Percentiles rank a stretch among this genome's conserved stretches.
These are phyloP conservation scores for Xyrauchen texanus DNA, from an alignment of 2,113 vertebrate species.

Conservation along the genomic window DNA sequence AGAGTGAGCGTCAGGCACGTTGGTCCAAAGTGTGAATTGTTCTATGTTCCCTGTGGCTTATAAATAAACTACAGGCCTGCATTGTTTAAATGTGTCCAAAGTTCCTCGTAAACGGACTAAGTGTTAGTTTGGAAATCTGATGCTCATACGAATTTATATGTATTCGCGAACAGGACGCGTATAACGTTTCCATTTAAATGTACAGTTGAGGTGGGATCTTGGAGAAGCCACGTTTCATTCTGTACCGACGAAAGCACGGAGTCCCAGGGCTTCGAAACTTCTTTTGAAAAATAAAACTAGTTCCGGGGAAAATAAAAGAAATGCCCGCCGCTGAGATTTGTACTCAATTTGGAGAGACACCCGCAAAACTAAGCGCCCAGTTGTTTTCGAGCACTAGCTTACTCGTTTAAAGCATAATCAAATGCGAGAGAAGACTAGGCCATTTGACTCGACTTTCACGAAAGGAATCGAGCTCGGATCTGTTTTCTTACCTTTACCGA, in stretches of 20 bases:
- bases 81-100: background rate
- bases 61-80: slow-evolving; percentile 9
- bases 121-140: no score
- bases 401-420: slow-evolving; percentile 11
- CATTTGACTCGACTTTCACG: background rate
- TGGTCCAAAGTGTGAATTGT: background rate
- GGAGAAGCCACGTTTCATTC: slow-evolving; percentile 47
- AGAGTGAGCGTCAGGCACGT: background rate
- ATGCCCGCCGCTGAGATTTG: background rate
- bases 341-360: background rate
- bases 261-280: background rate
- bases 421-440: slow-evolving; percentile 21
- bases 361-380: background rate
- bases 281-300: slow-evolving; percentile 1
- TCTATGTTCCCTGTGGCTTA: background rate
- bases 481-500: slow-evolving; percentile 47
- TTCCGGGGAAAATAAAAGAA: background rate
- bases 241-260: background rate
- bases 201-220: slow-evolving; percentile 33
- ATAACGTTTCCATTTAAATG: background rate
- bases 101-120: background rate
- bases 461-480: background rate
- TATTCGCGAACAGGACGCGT: background rate
- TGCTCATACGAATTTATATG: background rate
- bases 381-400: background rate